Conservation (phyloP, 2,797 vertebrate genomes). For the Muscicapa striata region DNA sequence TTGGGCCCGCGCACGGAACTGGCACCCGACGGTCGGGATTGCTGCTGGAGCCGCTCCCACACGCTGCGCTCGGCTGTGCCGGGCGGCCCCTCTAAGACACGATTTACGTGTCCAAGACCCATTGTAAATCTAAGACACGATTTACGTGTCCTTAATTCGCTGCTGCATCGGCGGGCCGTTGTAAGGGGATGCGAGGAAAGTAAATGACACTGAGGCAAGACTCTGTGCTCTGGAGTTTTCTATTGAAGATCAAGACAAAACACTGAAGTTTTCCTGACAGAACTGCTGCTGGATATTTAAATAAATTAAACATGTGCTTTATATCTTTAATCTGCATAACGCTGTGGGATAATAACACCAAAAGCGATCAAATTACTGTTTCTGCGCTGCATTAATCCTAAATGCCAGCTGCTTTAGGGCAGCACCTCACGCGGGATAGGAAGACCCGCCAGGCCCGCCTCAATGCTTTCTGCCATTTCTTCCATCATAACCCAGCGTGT, state of each 20-base stretch:
- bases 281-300: not conserved
- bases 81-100: rapidly evolving
- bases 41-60: not conserved
- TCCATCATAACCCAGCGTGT: conserved; percentile 69
- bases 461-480: conserved; percentile 75
- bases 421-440: conserved; percentile 58
- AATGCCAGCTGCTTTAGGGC: not conserved
- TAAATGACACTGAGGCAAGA: not conserved
- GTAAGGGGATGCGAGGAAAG: not conserved
- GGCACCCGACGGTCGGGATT: rapidly evolving
- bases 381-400: not conserved
- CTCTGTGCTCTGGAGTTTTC: not conserved
- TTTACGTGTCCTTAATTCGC: rapidly evolving
- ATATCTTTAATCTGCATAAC: not conserved
- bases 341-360: not conserved
- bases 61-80: not conserved
- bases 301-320: not conserved
- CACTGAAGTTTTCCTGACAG: not conserved
- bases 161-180: rapidly evolving
- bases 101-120: rapidly evolving
- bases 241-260: not conserved
- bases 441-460: conserved; percentile 59
- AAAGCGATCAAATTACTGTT: not conserved
- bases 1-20: rapidly evolving
- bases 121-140: rapidly evolving